Evolutionary conservation across 2,888 invertebrate genomes (phyloP).

Genomic region (Heliconius cydno): DNA sequence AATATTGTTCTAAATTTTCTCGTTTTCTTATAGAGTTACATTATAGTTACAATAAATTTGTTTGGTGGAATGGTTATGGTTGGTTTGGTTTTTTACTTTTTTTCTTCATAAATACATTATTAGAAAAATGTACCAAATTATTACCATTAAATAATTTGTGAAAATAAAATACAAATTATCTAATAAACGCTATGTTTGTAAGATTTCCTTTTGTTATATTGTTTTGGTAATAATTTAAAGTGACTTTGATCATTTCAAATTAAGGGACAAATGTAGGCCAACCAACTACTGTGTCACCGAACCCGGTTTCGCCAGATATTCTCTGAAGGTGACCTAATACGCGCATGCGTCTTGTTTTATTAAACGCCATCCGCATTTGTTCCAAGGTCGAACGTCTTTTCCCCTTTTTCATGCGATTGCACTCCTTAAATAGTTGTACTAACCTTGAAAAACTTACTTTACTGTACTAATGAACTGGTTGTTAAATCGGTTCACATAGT

Average conservation of each 20-base stretch:
- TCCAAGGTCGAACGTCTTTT: slow-evolving; percentile 50
- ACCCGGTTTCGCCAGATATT: slow-evolving; percentile 24
- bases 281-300: slow-evolving; percentile 14
- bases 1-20: too few relatives aligned
- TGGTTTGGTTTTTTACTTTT: not conserved
- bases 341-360: slow-evolving; percentile 60
- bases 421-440: slow-evolving; percentile 53
- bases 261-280: slow-evolving; percentile 1
- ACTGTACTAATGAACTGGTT: slow-evolving; percentile 55
- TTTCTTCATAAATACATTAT: not conserved
- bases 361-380: slow-evolving; percentile 50
- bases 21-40: too few relatives aligned
- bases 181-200: not conserved
- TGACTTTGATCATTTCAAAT: not conserved
- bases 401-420: slow-evolving; percentile 50
- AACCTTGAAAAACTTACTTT: slow-evolving; percentile 55
- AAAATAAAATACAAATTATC: not conserved
- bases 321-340: slow-evolving; percentile 59
- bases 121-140: not conserved
- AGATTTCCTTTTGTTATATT: not conserved
- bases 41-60: too few relatives aligned
- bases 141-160: not conserved
- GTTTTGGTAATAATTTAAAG: not conserved
- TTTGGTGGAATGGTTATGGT: too few relatives aligned
- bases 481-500: slow-evolving; percentile 10